phyloP scores from a whole-genome alignment of 2,113 vertebrate genomes.

The Bubo blakistoni region DNA sequence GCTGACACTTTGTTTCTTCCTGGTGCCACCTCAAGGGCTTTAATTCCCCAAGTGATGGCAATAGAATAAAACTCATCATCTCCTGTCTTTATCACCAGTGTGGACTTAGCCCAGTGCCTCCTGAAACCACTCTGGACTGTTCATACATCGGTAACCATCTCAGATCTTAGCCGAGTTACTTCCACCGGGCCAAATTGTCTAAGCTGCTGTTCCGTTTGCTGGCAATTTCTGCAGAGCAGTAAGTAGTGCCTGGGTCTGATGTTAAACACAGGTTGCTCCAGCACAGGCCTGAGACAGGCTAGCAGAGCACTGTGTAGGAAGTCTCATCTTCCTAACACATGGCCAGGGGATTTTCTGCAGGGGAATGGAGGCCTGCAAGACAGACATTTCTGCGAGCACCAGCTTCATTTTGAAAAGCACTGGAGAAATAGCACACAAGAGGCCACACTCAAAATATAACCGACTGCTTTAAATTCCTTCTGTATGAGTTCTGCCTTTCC shows the following conservation, averaged over 20 bases:
- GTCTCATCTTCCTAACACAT: background rate
- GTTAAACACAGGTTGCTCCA: background rate
- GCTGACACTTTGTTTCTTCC: background rate
- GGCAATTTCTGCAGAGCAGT: background rate
- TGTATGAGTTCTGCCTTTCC: constrained; percentile 22
- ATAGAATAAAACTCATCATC: background rate
- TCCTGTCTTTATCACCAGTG: background rate
- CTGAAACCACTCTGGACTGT: background rate
- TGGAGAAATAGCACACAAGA: background rate
- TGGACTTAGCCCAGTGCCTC: background rate
- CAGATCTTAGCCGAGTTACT: background rate
- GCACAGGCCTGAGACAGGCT: background rate
- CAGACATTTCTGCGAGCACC: background rate
- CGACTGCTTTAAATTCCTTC: constrained; percentile 22
- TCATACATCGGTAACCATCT: background rate
- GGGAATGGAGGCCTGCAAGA: background rate
- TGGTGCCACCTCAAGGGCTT: background rate
- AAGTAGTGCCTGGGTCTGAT: background rate
- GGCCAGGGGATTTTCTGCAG: background rate
- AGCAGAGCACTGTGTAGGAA: background rate
- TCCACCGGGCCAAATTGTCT: background rate
- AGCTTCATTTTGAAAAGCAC: background rate
- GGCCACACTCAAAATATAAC: background rate
- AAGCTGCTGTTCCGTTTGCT: background rate
- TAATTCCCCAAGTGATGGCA: background rate